These are phyloP conservation scores for Percopsis transmontana DNA, from an alignment of 2,113 vertebrate species.

Conservation along the genomic window DNA sequence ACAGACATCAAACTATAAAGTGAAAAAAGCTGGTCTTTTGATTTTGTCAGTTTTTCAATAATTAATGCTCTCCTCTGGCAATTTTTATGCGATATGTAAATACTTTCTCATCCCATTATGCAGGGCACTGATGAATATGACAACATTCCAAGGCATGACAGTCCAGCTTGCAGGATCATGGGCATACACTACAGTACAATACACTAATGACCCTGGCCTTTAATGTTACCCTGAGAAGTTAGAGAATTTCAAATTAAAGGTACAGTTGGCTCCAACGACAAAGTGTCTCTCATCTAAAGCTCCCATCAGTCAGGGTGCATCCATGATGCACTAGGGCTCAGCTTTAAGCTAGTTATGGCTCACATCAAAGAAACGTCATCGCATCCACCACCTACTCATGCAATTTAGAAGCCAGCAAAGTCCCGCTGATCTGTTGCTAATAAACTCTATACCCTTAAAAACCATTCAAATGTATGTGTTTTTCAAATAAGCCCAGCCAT, in stretches of 20 bases:
- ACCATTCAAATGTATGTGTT: constrained; percentile 72
- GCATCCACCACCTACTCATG: constrained; percentile 71
- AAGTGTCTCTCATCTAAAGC: constrained; percentile 60
- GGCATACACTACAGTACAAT: constrained; percentile 67
- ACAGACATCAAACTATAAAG: constrained; percentile 68
- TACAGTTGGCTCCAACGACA: constrained; percentile 69
- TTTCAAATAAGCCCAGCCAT: constrained; percentile 62
- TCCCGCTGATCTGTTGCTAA: constrained; percentile 53
- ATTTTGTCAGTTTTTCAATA: constrained; percentile 76
- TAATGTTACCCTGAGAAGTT: constrained; percentile 68
- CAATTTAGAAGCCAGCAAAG: constrained; percentile 72
- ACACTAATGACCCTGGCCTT: constrained; percentile 70
- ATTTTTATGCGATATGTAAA: constrained; percentile 76
- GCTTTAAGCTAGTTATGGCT: constrained; percentile 76
- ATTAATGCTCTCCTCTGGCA: constrained; percentile 75
- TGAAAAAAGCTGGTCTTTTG: constrained; percentile 62
- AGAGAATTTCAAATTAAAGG: constrained; percentile 81
- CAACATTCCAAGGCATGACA: constrained; percentile 69
- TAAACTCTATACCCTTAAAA: constrained; percentile 67
- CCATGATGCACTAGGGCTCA: constrained; percentile 55
- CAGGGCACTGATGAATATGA: constrained; percentile 68
- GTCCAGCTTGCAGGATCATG: constrained; percentile 56
- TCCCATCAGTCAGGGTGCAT: constrained; percentile 67
- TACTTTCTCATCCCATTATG: constrained; percentile 73
- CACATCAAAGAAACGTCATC: constrained; percentile 76